Base-by-base conservation (phyloP, 2,113 vertebrate species). In the Paradisaea rubra region DNA sequence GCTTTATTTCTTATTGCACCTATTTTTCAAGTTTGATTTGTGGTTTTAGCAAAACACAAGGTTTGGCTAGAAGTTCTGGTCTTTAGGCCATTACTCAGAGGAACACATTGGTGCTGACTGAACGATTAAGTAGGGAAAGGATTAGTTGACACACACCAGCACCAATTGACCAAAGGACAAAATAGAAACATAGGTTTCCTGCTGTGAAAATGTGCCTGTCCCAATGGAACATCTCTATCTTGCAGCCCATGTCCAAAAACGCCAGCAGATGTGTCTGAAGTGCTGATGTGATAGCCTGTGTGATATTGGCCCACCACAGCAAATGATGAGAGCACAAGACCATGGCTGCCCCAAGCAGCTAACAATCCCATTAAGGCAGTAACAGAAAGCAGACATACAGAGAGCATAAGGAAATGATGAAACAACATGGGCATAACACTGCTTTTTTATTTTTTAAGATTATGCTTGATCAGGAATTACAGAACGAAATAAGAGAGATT, bases 21-120 rank as follows among this genome's bases (percentile, higher is more conserved):
- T 45, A 52, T 94, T 95, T 95, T 92, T 93, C 78, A 50, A 80
- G 57, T 86, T 68, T 90, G 68, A 90, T 74, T 88, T 86, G 88
- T 86, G 83, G 80, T 83, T 94, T 90, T 84, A 84, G 37, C 52
- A 78, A 86, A 94, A 89, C 4, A 6, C 47, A 78, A 64, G 69
- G 39, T 90, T 81, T 90, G 88, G 72, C 68, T 77, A 57, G 64
- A 83, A 91, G 37, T 94, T 74, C 66, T 90, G 65, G 31, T 91
- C 82, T 68, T 66, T 49, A 88, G 72, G 79, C 60, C 72, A 28
- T 95, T 88, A 78, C 85, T 94, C 89, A 91, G 79, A 69, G 24
- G 47, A 20, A 4, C 44, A 41, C 44, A 7, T 9, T n/a, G 68
- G 71, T 95, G 90, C 83, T 25, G 57, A 94, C 44, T 86, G 82